These are phyloP conservation scores for Hycleus cichorii DNA, from an alignment of 1,140 invertebrate genomes.

Conservation along the genomic window DNA sequence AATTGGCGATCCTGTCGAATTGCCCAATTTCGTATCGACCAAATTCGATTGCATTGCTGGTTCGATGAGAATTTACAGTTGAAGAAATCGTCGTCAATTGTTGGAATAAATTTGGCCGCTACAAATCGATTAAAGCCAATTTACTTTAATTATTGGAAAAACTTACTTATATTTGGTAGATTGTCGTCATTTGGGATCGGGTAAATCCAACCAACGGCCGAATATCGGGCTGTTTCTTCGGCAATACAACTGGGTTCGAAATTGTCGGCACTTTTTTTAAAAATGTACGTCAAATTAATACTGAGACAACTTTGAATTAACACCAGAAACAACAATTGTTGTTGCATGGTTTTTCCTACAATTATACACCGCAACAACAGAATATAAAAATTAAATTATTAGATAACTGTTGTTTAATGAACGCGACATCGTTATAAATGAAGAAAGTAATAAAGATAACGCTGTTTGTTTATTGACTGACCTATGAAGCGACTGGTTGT, in stretches of 20 bases:
- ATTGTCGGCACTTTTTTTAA: conserved; percentile 18
- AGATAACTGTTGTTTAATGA: too few species aligned
- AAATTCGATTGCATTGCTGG: conserved; percentile 21
- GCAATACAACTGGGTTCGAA: conserved; percentile 28
- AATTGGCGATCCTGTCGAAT: conserved; percentile 24
- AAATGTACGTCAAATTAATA: conserved; percentile 29
- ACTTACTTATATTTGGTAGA: conserved; percentile 25
- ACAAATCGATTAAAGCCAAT: conserved; percentile 1
- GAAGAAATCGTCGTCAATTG: conserved; percentile 25
- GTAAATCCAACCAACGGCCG: conserved; percentile 28
- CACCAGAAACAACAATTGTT: too few species aligned
- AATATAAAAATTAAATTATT: too few species aligned
- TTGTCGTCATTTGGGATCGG: conserved; percentile 17
- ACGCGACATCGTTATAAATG: too few species aligned
- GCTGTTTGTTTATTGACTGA: too few species aligned
- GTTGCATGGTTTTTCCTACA: too few species aligned
- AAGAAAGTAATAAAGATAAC: too few species aligned
- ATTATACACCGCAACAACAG: too few species aligned
- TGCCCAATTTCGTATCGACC: conserved; percentile 26
- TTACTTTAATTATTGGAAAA: background rate
- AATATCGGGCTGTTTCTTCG: conserved; percentile 27
- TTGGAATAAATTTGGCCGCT: conserved; percentile 26
- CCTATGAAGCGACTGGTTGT: too few species aligned
- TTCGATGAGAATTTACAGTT: conserved; percentile 28
- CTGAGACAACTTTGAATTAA: background rate